A percentile compares a stretch with the other conserved stretches of the same genome.
phyloP scores from a whole-genome alignment of 2,113 vertebrate species.

The Entomyzon cyanotis region DNA sequence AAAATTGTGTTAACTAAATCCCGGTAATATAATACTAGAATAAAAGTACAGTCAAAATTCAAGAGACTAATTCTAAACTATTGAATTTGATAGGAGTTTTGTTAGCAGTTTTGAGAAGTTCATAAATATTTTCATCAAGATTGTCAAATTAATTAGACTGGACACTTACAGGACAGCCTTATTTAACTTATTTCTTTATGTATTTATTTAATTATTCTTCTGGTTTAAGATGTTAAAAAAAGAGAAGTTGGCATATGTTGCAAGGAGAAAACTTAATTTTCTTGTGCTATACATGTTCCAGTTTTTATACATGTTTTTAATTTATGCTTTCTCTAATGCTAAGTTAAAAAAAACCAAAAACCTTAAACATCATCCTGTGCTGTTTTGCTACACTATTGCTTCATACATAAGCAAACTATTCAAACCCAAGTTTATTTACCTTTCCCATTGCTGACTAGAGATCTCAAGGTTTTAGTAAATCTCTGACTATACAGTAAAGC shows the following conservation, averaged over 20 bases:
- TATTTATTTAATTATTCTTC: neutral
- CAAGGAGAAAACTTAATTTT: neutral
- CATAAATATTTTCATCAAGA: neutral
- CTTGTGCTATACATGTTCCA: neutral
- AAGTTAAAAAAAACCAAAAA: neutral
- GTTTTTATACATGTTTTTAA: neutral
- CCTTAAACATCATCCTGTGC: neutral
- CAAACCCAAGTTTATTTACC: conserved; percentile 4
- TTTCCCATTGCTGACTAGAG: conserved; percentile 12
- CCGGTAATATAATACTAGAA: neutral
- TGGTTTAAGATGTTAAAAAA: neutral
- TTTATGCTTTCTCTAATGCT: neutral
- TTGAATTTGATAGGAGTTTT: neutral
- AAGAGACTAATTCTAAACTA: neutral
- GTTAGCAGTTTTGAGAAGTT: neutral
- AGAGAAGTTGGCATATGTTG: neutral
- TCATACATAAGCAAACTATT: neutral
- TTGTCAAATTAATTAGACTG: neutral
- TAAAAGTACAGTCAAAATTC: neutral
- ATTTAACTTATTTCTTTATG: neutral
- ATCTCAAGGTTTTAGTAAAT: conserved; percentile 36
- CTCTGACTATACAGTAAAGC: neutral
- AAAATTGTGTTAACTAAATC: neutral
- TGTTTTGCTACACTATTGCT: neutral
- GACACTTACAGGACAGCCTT: neutral